A percentile compares a stretch with the other conserved stretches of the same genome.
These are phyloP conservation scores for Astropecten irregularis DNA, from an alignment of 53 echinoderm and acorn worm genomes.

Conservation along the genomic window DNA sequence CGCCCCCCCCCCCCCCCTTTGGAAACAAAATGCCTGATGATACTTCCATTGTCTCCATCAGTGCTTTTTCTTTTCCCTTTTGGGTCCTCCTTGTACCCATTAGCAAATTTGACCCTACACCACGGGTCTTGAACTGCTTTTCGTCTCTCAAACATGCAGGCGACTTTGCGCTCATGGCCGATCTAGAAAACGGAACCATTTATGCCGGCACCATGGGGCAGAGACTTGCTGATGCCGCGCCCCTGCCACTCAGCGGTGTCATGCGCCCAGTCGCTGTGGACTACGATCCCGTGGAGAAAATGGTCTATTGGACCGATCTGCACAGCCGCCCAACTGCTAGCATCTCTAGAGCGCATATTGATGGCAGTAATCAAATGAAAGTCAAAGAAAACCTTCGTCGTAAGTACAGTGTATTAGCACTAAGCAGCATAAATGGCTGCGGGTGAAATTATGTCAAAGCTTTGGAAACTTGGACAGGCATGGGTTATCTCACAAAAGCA, in stretches of 20 bases:
- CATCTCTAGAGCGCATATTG: slow-evolving; percentile 64
- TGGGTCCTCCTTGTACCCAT: too few relatives aligned
- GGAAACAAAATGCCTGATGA: too few relatives aligned
- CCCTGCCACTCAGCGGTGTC: slow-evolving; percentile 56
- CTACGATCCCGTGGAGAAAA: slow-evolving; percentile 70
- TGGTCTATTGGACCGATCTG: slow-evolving; percentile 81
- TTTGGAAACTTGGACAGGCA: not conserved
- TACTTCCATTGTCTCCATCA: too few relatives aligned
- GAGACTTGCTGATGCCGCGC: not conserved
- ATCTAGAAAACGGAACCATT: not conserved
- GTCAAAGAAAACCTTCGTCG: slow-evolving; percentile 11
- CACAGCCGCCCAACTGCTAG: slow-evolving; percentile 17
- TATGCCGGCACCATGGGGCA: slow-evolving; percentile 3
- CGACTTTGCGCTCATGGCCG: slow-evolving; percentile 26
- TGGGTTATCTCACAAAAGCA: not conserved
- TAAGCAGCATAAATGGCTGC: not conserved
- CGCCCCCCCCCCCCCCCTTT: too few relatives aligned
- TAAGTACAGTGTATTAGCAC: not conserved
- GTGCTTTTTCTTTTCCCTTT: too few relatives aligned
- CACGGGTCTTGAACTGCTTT: too few relatives aligned
- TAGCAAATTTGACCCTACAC: too few relatives aligned
- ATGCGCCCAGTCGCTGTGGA: slow-evolving; percentile 62
- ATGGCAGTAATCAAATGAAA: slow-evolving; percentile 63
- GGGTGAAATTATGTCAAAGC: not conserved
- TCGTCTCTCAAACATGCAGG: too few relatives aligned